Conservation (phyloP, 1,140 invertebrate genomes). For the Latrodectus geometricus region DNA sequence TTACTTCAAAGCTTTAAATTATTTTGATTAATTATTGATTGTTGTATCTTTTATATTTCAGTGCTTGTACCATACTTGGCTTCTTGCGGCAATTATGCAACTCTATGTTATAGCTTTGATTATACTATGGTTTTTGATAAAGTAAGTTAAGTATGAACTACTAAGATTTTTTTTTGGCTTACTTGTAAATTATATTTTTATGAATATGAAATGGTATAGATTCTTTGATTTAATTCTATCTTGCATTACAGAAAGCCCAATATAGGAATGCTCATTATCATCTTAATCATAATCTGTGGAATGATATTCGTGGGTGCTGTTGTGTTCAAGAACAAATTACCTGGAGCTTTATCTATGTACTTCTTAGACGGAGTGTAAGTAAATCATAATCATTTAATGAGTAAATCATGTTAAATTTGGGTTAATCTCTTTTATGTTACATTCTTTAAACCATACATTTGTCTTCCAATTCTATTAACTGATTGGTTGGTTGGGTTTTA, state of each 20-base stretch:
- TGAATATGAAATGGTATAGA: background rate
- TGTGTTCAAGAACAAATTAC: conserved; percentile 46
- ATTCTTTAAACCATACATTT: no score
- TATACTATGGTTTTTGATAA: conserved; percentile 47
- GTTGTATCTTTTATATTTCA: background rate
- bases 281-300: conserved; percentile 23
- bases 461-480: no score
- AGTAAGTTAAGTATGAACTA: conserved; percentile 26
- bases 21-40: no score
- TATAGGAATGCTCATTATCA: conserved; percentile 27
- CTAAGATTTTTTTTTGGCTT: background rate
- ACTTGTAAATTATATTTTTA: background rate
- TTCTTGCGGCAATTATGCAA: conserved; percentile 62
- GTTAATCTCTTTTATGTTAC: no score
- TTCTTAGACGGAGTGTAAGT: conserved; percentile 48
- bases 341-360: conserved; percentile 38
- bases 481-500: no score
- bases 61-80: conserved; percentile 63
- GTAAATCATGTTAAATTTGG: no score
- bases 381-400: background rate
- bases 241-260: conserved; percentile 37
- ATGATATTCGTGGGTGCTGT: conserved; percentile 36
- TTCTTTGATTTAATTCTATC: background rate
- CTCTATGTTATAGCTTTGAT: conserved; percentile 32
- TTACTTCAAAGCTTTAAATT: no score